A percentile compares a stretch with the other conserved stretches of the same genome.
These are phyloP conservation scores for Artemia franciscana DNA, from an alignment of 1,140 invertebrate genomes.

Conservation along the genomic window DNA sequence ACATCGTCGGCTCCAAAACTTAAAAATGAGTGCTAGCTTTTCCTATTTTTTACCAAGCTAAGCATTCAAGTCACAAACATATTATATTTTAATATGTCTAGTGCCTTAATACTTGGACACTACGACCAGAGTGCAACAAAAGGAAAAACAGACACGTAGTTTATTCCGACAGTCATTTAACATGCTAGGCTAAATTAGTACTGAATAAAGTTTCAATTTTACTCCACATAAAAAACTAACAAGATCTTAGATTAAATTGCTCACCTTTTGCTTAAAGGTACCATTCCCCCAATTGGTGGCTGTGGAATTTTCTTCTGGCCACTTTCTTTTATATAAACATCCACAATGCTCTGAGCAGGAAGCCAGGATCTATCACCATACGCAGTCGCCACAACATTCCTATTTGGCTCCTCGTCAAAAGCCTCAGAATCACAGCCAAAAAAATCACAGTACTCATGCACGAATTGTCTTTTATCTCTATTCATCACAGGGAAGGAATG, in stretches of 20 bases:
- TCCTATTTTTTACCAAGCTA: no score
- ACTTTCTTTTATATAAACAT: constrained; percentile 47
- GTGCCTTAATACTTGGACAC: neutral
- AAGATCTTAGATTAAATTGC: neutral
- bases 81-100: neutral
- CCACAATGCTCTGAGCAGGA: constrained; percentile 55
- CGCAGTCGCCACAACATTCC: constrained; percentile 81
- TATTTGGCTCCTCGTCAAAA: constrained; percentile 65
- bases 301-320: constrained; percentile 45
- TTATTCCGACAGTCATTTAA: neutral
- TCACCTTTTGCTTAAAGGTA: neutral
- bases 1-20: no score
- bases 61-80: no score
- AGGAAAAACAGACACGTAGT: neutral
- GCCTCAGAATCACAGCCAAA: constrained; percentile 75
- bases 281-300: constrained; percentile 8
- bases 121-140: neutral
- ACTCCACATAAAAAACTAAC: no score
- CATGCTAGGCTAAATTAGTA: neutral
- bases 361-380: constrained; percentile 57
- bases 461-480: constrained; percentile 58
- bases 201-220: no score
- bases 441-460: constrained; percentile 80
- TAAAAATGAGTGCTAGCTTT: no score
- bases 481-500: constrained; percentile 84